Evolutionary conservation across 1,140 invertebrate species (phyloP).

Genomic region (Scaptomyza hsui): DNA sequence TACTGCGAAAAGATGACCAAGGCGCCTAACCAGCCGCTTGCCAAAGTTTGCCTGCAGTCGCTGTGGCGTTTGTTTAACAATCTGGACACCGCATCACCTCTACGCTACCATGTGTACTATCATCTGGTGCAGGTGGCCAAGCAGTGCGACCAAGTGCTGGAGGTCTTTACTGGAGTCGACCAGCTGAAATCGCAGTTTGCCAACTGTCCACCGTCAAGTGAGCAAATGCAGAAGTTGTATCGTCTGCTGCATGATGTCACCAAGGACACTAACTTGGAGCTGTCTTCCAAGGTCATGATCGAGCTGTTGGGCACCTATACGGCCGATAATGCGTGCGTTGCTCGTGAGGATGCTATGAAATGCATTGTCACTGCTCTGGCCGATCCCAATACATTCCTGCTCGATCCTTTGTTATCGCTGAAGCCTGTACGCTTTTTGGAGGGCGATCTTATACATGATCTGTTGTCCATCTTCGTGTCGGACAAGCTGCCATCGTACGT

Average conservation of each 20-base stretch:
- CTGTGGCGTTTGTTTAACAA: slow-evolving; percentile 96
- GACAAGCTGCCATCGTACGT: slow-evolving; percentile 96
- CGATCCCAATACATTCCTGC: slow-evolving; percentile 96
- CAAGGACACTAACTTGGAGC: slow-evolving; percentile 90
- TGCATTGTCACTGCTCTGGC: slow-evolving; percentile 97
- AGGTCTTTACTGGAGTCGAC: slow-evolving; percentile 92
- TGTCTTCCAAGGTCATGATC: slow-evolving; percentile 98
- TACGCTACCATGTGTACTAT: slow-evolving; percentile 96
- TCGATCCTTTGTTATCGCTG: slow-evolving; percentile 95
- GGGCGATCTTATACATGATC: slow-evolving; percentile 96
- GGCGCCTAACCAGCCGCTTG: slow-evolving; percentile 92
- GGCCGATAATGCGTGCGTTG: slow-evolving; percentile 97
- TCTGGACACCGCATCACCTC: slow-evolving; percentile 91
- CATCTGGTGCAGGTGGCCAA: slow-evolving; percentile 94
- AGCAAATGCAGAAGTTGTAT: slow-evolving; percentile 96
- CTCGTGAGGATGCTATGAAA: slow-evolving; percentile 97
- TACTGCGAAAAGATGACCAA: slow-evolving; percentile 98
- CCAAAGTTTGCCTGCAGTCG: slow-evolving; percentile 93
- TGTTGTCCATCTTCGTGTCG: slow-evolving; percentile 97
- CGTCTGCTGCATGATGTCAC: slow-evolving; percentile 95
- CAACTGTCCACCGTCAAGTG: slow-evolving; percentile 92
- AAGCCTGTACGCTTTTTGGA: slow-evolving; percentile 98
- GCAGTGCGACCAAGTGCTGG: slow-evolving; percentile 92
- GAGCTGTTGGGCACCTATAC: slow-evolving; percentile 98
- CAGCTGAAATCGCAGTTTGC: slow-evolving; percentile 93